Percentiles rank a stretch among this genome's conserved stretches.
phyloP scores from a whole-genome alignment of 1,140 invertebrate genomes.

The Caenorhabditis inopinata region DNA sequence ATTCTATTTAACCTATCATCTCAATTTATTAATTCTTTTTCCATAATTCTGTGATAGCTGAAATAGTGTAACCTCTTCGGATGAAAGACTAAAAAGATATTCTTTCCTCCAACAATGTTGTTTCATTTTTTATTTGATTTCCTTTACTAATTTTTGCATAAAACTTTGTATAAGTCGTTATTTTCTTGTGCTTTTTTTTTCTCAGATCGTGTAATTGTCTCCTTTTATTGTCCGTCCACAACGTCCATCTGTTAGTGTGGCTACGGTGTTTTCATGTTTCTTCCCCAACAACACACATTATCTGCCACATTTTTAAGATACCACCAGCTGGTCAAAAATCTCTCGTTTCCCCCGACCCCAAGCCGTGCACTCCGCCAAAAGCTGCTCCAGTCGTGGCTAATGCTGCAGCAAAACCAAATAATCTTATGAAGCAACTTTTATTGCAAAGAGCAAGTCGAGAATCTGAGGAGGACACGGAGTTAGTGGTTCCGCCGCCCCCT shows the following conservation, averaged over 20 bases:
- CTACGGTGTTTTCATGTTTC: background rate
- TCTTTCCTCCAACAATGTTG: background rate
- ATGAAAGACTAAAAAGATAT: too few relatives aligned
- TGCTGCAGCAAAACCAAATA: background rate
- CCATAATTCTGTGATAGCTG: too few relatives aligned
- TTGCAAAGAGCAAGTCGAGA: slow-evolving; percentile 14
- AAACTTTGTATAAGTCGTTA: too few relatives aligned
- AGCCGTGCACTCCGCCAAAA: background rate
- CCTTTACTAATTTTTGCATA: too few relatives aligned
- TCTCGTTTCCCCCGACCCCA: background rate
- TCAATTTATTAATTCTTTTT: background rate
- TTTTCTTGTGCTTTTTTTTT: too few relatives aligned
- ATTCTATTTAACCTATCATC: background rate
- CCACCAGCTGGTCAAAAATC: background rate
- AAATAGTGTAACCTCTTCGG: too few relatives aligned
- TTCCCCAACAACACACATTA: background rate
- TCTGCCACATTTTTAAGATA: background rate
- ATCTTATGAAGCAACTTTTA: background rate
- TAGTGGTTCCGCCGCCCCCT: background rate
- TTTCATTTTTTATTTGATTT: background rate
- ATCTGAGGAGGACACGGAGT: slow-evolving; percentile 37
- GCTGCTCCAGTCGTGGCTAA: slow-evolving; percentile 10
- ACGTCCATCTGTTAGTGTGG: background rate
- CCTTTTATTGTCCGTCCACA: too few relatives aligned
- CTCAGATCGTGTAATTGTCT: too few relatives aligned